Percentiles rank a stretch among this genome's conserved stretches.
phyloP scores from a whole-genome alignment of 2,113 vertebrate genomes.

The Phalacrocorax pelagicus region DNA sequence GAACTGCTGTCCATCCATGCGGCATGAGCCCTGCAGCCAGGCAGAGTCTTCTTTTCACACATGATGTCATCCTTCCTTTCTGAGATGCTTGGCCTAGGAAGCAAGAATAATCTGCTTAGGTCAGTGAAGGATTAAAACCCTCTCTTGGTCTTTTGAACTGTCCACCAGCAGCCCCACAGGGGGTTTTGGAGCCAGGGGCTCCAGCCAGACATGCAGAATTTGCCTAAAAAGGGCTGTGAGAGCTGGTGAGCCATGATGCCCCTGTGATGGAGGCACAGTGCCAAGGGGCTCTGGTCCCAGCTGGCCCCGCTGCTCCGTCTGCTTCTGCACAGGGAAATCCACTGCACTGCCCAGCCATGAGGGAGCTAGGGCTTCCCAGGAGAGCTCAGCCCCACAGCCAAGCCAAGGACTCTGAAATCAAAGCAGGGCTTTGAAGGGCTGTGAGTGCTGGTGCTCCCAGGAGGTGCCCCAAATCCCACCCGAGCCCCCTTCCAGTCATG shows the following conservation, averaged over 20 bases:
- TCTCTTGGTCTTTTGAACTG: background rate
- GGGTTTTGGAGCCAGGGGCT: rapidly evolving
- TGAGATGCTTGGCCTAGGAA: background rate
- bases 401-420: background rate
- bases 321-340: background rate
- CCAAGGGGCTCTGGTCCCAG: rapidly evolving
- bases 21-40: background rate
- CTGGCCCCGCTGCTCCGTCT: background rate
- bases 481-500: background rate
- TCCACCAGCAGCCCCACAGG: background rate
- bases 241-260: background rate
- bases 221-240: background rate
- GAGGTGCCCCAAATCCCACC: background rate
- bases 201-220: background rate
- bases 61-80: background rate
- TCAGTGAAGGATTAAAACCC: background rate
- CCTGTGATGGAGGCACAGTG: background rate
- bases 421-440: background rate
- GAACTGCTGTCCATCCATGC: rapidly evolving
- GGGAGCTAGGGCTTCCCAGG: background rate
- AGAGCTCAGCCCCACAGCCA: background rate
- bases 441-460: background rate
- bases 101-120: background rate
- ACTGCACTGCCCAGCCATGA: background rate
- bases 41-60: background rate